phyloP scores from a whole-genome alignment of 1,140 invertebrate species.

The Drosophila eugracilis region DNA sequence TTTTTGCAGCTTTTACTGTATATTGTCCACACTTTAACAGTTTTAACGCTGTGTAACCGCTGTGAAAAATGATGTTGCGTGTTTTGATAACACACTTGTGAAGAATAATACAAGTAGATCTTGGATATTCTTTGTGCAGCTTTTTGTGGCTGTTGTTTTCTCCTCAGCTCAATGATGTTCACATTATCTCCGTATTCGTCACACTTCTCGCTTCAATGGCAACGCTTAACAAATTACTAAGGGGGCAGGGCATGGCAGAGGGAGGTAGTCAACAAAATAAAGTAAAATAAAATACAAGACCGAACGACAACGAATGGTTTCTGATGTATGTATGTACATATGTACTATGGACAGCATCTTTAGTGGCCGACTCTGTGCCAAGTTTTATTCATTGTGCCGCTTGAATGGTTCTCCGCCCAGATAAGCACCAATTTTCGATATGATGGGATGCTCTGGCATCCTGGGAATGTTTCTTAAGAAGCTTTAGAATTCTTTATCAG shows the following conservation, averaged over 20 bases:
- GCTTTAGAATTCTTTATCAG: too few relatives aligned
- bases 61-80: slow-evolving; percentile 23
- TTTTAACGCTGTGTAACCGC: slow-evolving; percentile 23
- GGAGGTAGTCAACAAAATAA: slow-evolving; percentile 7
- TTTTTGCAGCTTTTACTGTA: not conserved
- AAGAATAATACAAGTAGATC: slow-evolving; percentile 40
- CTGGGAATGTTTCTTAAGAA: not conserved
- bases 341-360: slow-evolving; percentile 24
- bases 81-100: slow-evolving; percentile 41
- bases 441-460: slow-evolving; percentile 10
- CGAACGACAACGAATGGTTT: slow-evolving; percentile 14
- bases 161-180: slow-evolving; percentile 37
- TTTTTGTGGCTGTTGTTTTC: slow-evolving; percentile 35
- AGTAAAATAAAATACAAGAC: slow-evolving; percentile 3
- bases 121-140: slow-evolving; percentile 22
- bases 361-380: slow-evolving; percentile 39
- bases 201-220: slow-evolving; percentile 71
- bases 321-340: not conserved
- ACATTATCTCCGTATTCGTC: slow-evolving; percentile 70
- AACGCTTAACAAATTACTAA: slow-evolving; percentile 64
- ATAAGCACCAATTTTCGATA: slow-evolving; percentile 52
- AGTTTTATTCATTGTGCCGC: slow-evolving; percentile 48
- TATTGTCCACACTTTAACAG: slow-evolving; percentile 22
- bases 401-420: slow-evolving; percentile 36
- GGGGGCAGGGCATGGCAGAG: slow-evolving; percentile 24